Percentiles rank a stretch among this genome's conserved stretches.
Evolutionary conservation across 2,888 invertebrate species (phyloP).

Genomic region (Dromius quadrimaculatus): DNA sequence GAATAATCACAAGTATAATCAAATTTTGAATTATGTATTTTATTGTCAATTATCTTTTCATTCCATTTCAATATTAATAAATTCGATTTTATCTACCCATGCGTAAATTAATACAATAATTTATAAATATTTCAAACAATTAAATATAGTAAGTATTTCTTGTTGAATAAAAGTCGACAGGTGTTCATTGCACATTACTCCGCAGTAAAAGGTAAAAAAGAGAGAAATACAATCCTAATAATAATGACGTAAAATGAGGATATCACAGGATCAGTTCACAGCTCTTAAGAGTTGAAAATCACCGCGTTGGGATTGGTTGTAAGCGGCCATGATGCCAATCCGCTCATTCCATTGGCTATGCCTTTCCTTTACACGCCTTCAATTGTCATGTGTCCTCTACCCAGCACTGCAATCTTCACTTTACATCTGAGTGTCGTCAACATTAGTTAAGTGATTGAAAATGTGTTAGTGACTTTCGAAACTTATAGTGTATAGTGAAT

Average conservation of each 20-base stretch:
- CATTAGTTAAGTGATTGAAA: constrained; percentile 10
- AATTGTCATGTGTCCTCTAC: constrained; percentile 25
- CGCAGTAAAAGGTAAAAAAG: constrained; percentile 11
- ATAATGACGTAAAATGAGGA: constrained; percentile 46
- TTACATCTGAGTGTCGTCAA: constrained; percentile 22
- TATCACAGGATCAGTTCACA: constrained; percentile 27
- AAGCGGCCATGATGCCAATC: constrained; percentile 43
- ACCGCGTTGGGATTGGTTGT: constrained; percentile 22
- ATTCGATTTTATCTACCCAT: too few species aligned
- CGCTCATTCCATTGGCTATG: constrained; percentile 10
- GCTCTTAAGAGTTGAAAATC: constrained; percentile 17
- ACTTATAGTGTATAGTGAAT: constrained; percentile 24
- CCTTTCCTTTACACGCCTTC: neutral
- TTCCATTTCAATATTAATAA: too few species aligned
- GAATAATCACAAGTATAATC: too few species aligned
- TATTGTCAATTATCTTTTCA: too few species aligned
- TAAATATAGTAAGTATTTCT: too few species aligned
- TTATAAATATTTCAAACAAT: too few species aligned
- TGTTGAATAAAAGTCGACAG: neutral
- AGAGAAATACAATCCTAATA: constrained; percentile 30
- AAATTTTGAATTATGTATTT: too few species aligned
- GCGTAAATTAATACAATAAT: too few species aligned
- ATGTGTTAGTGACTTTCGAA: constrained; percentile 12
- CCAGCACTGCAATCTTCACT: constrained; percentile 29
- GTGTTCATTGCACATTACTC: constrained; percentile 8